Percentiles rank a stretch among this genome's conserved stretches.
phyloP scores from a whole-genome alignment of 2,113 vertebrate genomes.

The Hippocampus mohnikei region DNA sequence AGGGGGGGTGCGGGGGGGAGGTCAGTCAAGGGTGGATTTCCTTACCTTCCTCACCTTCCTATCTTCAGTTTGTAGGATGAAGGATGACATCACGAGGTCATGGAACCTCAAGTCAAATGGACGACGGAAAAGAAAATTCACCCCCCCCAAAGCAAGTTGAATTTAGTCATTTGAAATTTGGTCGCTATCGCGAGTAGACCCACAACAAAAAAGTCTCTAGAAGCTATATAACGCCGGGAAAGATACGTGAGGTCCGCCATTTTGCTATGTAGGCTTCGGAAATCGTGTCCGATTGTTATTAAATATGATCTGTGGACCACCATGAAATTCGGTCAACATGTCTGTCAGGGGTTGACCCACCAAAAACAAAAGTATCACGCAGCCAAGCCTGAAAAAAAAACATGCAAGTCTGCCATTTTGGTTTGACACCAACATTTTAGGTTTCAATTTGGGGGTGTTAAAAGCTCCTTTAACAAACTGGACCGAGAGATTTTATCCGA shows the following conservation, averaged over 20 bases:
- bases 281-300: too few species aligned
- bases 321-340: too few species aligned
- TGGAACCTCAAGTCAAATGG: not conserved
- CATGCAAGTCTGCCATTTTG: not conserved
- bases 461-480: too few species aligned
- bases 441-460: too few species aligned
- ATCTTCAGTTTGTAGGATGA: not conserved
- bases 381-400: too few species aligned
- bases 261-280: not conserved
- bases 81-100: not conserved
- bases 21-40: constrained; percentile 13
- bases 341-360: too few species aligned
- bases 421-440: not conserved
- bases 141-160: not conserved
- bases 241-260: not conserved
- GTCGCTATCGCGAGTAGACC: not conserved
- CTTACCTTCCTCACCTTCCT: constrained; percentile 8
- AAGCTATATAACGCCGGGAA: not conserved
- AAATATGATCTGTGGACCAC: too few species aligned
- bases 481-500: not conserved
- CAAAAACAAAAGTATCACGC: too few species aligned
- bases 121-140: not conserved
- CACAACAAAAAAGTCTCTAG: not conserved
- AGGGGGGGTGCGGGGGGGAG: not conserved
- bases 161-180: not conserved